Conservation (phyloP, 2,113 vertebrate genomes). For the Protobothrops mucrosquamatus region DNA sequence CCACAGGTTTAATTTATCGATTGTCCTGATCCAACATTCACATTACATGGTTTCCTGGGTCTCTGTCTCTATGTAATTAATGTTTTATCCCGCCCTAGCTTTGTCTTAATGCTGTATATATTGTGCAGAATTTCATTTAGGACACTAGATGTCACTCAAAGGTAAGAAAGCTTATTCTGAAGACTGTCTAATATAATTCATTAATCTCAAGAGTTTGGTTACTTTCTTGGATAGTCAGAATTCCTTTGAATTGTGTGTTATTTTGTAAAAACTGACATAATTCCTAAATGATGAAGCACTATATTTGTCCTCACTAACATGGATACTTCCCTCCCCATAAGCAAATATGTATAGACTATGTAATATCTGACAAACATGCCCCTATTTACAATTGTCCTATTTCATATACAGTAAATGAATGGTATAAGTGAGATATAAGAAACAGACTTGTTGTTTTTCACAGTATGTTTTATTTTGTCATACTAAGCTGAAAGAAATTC, state of each 20-base stretch:
- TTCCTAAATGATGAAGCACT: not conserved
- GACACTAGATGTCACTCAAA: constrained; percentile 58
- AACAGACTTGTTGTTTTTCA: not conserved
- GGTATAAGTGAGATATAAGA: not conserved
- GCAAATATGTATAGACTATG: not conserved
- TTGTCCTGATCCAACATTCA: not conserved
- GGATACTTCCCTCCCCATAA: not conserved
- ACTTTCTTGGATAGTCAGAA: not conserved
- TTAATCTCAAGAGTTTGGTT: rapidly evolving
- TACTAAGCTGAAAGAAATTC: not conserved
- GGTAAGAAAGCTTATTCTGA: not conserved
- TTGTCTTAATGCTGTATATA: rapidly evolving
- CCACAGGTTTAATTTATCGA: not conserved
- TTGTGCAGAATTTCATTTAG: not conserved
- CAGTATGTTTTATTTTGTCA: not conserved
- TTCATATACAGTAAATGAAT: not conserved
- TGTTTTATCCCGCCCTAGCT: not conserved
- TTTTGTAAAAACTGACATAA: not conserved
- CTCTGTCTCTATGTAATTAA: not conserved
- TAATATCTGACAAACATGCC: not conserved
- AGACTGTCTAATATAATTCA: rapidly evolving
- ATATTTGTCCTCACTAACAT: not conserved
- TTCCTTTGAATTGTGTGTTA: not conserved
- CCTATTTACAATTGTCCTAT: not conserved
- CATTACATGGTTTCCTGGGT: not conserved